These are phyloP conservation scores for Sinhomidia bicolor DNA, from an alignment of 2,888 invertebrate species.

Conservation along the genomic window DNA sequence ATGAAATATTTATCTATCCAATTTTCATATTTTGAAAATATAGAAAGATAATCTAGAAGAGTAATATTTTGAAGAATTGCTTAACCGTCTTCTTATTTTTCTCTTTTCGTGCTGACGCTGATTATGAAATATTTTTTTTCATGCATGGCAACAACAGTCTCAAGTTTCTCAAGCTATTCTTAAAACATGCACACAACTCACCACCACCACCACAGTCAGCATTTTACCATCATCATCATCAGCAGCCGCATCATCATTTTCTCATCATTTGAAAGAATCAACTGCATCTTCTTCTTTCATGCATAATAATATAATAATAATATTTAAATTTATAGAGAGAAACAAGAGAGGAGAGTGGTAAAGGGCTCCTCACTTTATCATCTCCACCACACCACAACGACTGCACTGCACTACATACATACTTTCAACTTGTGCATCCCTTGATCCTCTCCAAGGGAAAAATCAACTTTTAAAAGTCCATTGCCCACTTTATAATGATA, in stretches of 20 bases:
- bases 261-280: neutral
- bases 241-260: neutral
- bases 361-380: neutral
- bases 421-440: no score
- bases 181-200: neutral
- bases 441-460: neutral
- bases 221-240: neutral
- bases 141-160: slow-evolving; percentile 2
- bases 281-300: neutral
- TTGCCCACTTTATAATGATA: slow-evolving; percentile 26
- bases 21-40: no score
- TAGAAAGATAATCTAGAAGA: no score
- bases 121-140: neutral
- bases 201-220: neutral
- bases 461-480: slow-evolving; percentile 51
- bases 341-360: slow-evolving; percentile 2
- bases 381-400: neutral
- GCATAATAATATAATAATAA: slow-evolving; percentile 20
- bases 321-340: no score
- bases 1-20: no score
- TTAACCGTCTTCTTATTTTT: neutral
- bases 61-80: no score
- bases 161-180: neutral
- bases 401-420: neutral
- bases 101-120: neutral